These are phyloP conservation scores for Zaprionus obscuricornis DNA, from an alignment of 2,888 invertebrate species.

Conservation along the genomic window DNA sequence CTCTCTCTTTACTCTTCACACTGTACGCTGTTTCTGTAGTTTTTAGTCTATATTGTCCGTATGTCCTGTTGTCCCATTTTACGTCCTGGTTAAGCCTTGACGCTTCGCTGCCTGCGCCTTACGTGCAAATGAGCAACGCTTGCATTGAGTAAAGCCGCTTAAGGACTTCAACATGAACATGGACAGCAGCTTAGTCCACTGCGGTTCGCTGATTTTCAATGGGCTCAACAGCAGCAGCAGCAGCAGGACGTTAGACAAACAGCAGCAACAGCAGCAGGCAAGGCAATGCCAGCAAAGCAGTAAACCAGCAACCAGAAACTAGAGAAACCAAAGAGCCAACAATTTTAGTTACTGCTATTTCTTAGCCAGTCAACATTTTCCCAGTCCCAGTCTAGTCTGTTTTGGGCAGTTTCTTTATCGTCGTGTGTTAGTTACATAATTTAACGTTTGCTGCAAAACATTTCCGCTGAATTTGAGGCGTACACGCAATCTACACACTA, in stretches of 20 bases:
- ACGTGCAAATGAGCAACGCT: slow-evolving; percentile 71
- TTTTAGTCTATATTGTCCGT: neutral
- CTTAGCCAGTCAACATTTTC: too few relatives aligned
- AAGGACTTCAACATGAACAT: slow-evolving; percentile 53
- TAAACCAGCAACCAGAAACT: too few relatives aligned
- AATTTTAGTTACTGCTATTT: too few relatives aligned
- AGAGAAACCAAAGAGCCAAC: too few relatives aligned
- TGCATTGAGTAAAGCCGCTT: slow-evolving; percentile 61
- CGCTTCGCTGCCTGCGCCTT: slow-evolving; percentile 58
- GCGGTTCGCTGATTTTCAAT: slow-evolving; percentile 72
- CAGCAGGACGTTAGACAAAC: neutral
- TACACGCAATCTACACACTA: slow-evolving; percentile 46
- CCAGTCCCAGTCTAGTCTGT: slow-evolving; percentile 13
- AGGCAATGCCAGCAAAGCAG: too few relatives aligned
- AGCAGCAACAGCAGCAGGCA: neutral
- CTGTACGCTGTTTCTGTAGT: neutral
- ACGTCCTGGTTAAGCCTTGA: slow-evolving; percentile 67
- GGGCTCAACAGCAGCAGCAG: slow-evolving; percentile 16
- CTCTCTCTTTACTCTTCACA: neutral
- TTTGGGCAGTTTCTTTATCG: neutral
- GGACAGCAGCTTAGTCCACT: slow-evolving; percentile 56
- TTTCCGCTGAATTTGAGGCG: slow-evolving; percentile 72
- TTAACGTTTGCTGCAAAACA: slow-evolving; percentile 72
- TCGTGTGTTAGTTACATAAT: slow-evolving; percentile 68
- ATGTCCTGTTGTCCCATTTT: too few relatives aligned